A percentile compares a stretch with the other conserved stretches of the same genome.
Evolutionary conservation across 2,888 invertebrate genomes (phyloP).

Genomic region (Drosophila dives): DNA sequence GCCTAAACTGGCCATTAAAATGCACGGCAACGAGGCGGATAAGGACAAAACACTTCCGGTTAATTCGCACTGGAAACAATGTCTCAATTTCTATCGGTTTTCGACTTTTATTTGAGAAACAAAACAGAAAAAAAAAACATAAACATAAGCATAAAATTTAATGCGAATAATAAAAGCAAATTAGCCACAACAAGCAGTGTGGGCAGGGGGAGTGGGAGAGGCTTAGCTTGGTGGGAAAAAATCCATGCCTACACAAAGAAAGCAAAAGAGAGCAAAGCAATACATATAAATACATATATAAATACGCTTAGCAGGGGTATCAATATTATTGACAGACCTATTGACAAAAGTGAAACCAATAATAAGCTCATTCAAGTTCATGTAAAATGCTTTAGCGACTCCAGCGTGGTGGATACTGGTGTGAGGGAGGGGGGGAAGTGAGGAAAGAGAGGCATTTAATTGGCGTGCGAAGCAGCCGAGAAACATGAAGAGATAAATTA

Average conservation of each 20-base stretch:
- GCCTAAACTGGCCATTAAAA: conserved; percentile 70
- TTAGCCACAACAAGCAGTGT: conserved; percentile 66
- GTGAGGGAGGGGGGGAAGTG: neutral
- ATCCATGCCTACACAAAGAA: conserved; percentile 53
- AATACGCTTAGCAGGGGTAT: conserved; percentile 65
- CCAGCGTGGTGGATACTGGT: neutral
- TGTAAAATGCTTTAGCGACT: conserved; percentile 62
- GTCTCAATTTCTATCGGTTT: conserved; percentile 67
- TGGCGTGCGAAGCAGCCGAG: conserved; percentile 70
- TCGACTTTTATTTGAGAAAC: conserved; percentile 61
- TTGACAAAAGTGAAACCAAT: conserved; percentile 59
- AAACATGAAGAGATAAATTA: conserved; percentile 66
- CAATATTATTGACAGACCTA: conserved; percentile 70
- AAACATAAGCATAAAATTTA: conserved; percentile 74
- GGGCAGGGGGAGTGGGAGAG: neutral
- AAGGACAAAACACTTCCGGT: conserved; percentile 61
- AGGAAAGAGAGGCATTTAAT: conserved; percentile 41
- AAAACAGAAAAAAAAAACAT: neutral
- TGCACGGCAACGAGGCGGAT: conserved; percentile 61
- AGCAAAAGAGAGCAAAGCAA: conserved; percentile 50
- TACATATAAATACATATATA: conserved; percentile 37
- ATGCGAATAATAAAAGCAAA: conserved; percentile 77
- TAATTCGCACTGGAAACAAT: conserved; percentile 70
- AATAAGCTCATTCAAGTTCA: conserved; percentile 79
- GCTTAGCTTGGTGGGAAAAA: conserved; percentile 66